Conservation (phyloP, 2,888 invertebrate species). For the Drosophila kambysellisi region DNA sequence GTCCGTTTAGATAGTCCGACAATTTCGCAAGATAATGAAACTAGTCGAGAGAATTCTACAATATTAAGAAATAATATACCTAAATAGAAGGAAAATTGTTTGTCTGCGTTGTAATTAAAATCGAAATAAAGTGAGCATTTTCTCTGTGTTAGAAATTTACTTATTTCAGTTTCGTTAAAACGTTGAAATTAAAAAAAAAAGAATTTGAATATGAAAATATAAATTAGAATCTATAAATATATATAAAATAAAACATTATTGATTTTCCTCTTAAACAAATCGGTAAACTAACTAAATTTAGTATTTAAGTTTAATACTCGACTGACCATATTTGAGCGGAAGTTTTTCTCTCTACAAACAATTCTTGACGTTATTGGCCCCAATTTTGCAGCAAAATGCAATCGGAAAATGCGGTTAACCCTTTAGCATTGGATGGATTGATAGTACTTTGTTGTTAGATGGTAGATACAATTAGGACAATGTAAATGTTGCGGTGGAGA, state of each 20-base stretch:
- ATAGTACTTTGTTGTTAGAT: conserved; percentile 5
- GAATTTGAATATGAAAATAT: background rate
- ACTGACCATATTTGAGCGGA: conserved; percentile 1
- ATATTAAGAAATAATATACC: conserved; percentile 23
- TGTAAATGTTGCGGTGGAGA: conserved; percentile 40
- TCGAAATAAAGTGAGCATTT: background rate
- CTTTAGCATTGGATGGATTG: background rate
- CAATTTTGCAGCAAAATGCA: conserved; percentile 24
- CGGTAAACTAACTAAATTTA: background rate
- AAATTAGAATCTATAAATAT: too few relatives aligned
- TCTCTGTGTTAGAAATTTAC: background rate
- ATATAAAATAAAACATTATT: background rate
- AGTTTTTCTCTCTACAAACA: conserved; percentile 1
- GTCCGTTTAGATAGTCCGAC: conserved; percentile 13
- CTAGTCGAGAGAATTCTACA: conserved; percentile 12
- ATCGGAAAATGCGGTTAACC: conserved; percentile 28
- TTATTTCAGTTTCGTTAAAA: background rate
- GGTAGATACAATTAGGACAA: conserved; percentile 42
- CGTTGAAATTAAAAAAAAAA: background rate
- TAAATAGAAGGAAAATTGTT: background rate
- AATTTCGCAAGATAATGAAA: conserved; percentile 41
- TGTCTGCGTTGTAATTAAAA: conserved; percentile 1
- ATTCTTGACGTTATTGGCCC: conserved; percentile 19
- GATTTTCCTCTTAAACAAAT: background rate
- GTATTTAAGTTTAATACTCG: background rate